A percentile compares a stretch with the other conserved stretches of the same genome.
Evolutionary conservation across 1,140 invertebrate genomes (phyloP).

Genomic region (Plectus sambesii): DNA sequence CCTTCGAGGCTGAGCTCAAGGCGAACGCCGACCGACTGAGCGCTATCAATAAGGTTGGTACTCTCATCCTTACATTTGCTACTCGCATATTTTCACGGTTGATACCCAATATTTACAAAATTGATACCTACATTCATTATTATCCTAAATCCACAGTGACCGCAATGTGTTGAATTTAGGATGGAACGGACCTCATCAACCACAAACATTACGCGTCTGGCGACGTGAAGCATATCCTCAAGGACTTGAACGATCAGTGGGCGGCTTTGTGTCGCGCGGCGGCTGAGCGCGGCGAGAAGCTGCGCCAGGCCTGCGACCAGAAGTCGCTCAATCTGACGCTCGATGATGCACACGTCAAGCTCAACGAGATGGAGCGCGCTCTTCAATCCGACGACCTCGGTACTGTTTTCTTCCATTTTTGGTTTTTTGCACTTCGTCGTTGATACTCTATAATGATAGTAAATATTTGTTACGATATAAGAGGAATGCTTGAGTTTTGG

Average conservation of each 20-base stretch:
- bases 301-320: constrained; percentile 65
- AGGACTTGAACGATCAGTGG: constrained; percentile 63
- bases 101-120: background rate
- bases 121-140: background rate
- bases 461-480: too few species aligned
- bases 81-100: background rate
- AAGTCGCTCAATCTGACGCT: constrained; percentile 59
- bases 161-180: constrained; percentile 33
- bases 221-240: constrained; percentile 58
- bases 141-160: constrained; percentile 7
- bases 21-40: constrained; percentile 77
- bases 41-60: constrained; percentile 62
- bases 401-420: too few species aligned
- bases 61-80: constrained; percentile 8
- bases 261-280: constrained; percentile 58
- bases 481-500: too few species aligned
- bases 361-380: constrained; percentile 57
- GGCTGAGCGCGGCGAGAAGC: constrained; percentile 68
- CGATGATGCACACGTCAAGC: constrained; percentile 64
- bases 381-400: constrained; percentile 64
- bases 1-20: constrained; percentile 82
- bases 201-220: constrained; percentile 60
- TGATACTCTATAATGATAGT: too few species aligned
- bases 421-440: too few species aligned
- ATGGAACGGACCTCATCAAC: constrained; percentile 59